phyloP scores from a whole-genome alignment of 2,113 vertebrate species.

The Mus musculus region GRCm39 chr17:88979501-88980000 shows the following conservation, averaged over 20 bases:
- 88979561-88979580: not conserved
- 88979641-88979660: not conserved
- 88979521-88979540: not conserved
- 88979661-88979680: not conserved
- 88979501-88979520: not conserved
- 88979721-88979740: fast-evolving
- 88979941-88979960: constrained; percentile 42
- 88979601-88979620: not conserved
- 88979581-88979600: not conserved
- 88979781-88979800: constrained; percentile 30
- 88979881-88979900: constrained; percentile 33
- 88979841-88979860: constrained; percentile 30
- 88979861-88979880: not conserved
- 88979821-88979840: constrained; percentile 15
- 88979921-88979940: constrained; percentile 11
- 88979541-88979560: not conserved
- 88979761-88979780: not conserved
- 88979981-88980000: not conserved
- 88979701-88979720: not conserved
- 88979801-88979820: constrained; percentile 8
- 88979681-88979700: not conserved
- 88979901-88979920: constrained; percentile 11
- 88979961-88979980: constrained; percentile 30
- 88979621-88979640: not conserved
- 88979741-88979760: not conserved